Evolutionary conservation across 2,113 vertebrate genomes (phyloP), one percentile per base, ranked within the genome.

Genomic region (Alexandromys fortis): DNA sequence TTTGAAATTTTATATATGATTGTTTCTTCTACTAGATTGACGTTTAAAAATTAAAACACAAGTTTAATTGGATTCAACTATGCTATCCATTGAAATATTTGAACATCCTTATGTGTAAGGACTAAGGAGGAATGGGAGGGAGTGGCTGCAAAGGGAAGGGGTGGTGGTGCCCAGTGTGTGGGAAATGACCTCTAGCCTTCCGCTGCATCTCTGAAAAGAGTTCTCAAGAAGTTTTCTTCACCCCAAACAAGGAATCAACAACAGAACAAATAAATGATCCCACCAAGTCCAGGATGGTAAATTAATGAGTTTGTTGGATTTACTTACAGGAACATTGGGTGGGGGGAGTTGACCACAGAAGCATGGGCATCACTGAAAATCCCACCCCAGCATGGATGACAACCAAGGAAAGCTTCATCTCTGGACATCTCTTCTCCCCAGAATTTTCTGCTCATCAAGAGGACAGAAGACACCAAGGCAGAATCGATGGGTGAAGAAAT

Each of bases 11-110:
- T 1, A 22, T 33, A 45, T 87, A 70, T 28, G 10, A 63, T 55
- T 7, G 7, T 70, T 93, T 89, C 45, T 94, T 91, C 17, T 92
- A 67, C 38, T 90, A 63, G n/a, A 88, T 86, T 55, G 55, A 45
- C 14, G 68, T 94, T 92, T 52, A 35, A 58, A 82, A 90, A 49
- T 85, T 63, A 47, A 91, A 79, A 45, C n/a, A 42, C 33, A 49
- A 68, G 63, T 91, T 58, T 86, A 58, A 42, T 73, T 45, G 21
- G 47, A 65, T 68, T 87, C 42, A 28, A 7, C 75, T 94, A 16
- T 68, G 55, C 28, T 85, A 22, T 28, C 28, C 10, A 12, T 7
- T 77, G 47, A 73, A n/a, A 78, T 42, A 73, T 8, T 30, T 45
- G 45, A 63, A 42, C 7, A 10, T 47, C 30, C 47, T 73, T 61